Conservation (phyloP, 1,140 invertebrate genomes). For the Temnothorax nylanderi region DNA sequence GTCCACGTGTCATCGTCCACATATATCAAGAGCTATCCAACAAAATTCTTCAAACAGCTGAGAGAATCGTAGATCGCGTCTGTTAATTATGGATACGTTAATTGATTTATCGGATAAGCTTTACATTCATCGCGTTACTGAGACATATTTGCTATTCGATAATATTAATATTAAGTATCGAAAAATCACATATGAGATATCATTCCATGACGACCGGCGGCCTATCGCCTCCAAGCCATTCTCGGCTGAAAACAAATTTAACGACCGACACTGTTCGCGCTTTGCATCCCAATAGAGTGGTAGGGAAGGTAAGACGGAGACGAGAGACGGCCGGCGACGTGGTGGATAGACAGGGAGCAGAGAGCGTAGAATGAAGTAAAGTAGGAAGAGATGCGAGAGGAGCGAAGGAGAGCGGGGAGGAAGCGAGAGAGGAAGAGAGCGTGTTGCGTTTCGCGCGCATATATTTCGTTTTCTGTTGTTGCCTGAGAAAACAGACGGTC, state of each 20-base stretch:
- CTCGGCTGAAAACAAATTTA: slow-evolving; percentile 56
- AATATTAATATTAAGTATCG: not conserved
- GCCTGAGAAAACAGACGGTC: slow-evolving; percentile 72
- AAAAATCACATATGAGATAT: not conserved
- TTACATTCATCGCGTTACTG: not conserved
- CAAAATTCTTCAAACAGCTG: not conserved
- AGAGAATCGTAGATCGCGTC: not conserved
- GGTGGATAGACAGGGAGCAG: slow-evolving; percentile 48
- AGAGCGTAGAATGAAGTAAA: slow-evolving; percentile 47
- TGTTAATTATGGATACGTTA: not conserved
- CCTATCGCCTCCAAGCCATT: not conserved
- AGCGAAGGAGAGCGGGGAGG: not conserved
- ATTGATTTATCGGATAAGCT: not conserved
- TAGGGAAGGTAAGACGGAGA: slow-evolving; percentile 30
- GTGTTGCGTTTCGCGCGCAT: slow-evolving; percentile 55
- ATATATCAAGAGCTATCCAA: slow-evolving; percentile 5
- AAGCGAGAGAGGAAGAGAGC: slow-evolving; percentile 14
- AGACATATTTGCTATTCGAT: not conserved
- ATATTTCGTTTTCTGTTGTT: slow-evolving; percentile 70
- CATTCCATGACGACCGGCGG: not conserved
- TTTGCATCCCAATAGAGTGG: slow-evolving; percentile 58
- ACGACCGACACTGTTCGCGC: slow-evolving; percentile 38
- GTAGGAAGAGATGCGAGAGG: slow-evolving; percentile 23
- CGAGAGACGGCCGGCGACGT: slow-evolving; percentile 51
- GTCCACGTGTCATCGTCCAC: slow-evolving; percentile 28